phyloP scores from a whole-genome alignment of 2,888 invertebrate genomes.

The Xanthorhoe spadicearia region DNA sequence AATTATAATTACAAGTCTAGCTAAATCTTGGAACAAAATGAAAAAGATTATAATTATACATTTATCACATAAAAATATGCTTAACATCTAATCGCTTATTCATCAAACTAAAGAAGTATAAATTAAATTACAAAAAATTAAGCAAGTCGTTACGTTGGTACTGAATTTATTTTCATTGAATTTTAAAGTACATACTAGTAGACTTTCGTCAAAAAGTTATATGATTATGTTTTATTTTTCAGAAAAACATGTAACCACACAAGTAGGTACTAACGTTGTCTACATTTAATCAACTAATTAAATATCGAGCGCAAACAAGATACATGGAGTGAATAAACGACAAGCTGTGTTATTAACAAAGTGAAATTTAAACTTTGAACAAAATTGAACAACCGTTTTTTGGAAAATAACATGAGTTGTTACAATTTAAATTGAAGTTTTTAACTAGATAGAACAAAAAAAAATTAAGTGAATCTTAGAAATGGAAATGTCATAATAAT shows the following conservation, averaged over 20 bases:
- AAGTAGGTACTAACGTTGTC: not conserved
- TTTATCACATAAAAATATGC: not conserved
- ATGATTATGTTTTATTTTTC: not conserved
- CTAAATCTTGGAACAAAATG: not conserved
- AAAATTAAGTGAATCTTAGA: conserved; percentile 4
- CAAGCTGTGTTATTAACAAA: conserved; percentile 10
- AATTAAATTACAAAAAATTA: not conserved
- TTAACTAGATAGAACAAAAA: not conserved
- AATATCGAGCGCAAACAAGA: conserved; percentile 23
- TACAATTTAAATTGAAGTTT: not conserved
- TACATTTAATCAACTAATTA: conserved; percentile 26
- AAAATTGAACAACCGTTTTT: not conserved
- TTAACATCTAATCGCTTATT: not conserved
- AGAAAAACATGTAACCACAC: conserved; percentile 3
- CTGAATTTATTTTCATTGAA: not conserved
- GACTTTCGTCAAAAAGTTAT: not conserved
- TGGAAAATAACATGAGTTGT: not conserved
- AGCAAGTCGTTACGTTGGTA: not conserved
- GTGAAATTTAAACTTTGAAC: not conserved
- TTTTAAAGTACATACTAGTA: not conserved
- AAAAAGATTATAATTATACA: not conserved
- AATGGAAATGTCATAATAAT: conserved; percentile 35
- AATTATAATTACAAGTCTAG: not conserved
- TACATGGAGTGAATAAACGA: conserved; percentile 26
- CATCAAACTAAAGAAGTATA: not conserved